A percentile compares a stretch with the other conserved stretches of the same genome.
phyloP scores from a whole-genome alignment of 2,888 invertebrate species.

The Dynastes hyllus region DNA sequence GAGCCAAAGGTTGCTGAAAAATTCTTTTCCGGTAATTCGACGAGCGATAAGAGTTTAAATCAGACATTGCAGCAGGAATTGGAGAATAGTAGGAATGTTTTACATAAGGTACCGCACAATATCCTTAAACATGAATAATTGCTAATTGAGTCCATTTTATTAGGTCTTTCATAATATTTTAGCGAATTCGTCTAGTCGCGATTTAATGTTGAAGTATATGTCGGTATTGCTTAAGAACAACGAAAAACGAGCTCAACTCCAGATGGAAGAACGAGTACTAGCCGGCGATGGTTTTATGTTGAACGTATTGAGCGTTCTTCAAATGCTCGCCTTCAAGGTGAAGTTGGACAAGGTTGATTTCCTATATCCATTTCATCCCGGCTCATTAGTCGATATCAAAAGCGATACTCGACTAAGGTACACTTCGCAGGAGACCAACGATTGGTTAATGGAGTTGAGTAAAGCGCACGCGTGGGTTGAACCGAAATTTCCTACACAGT shows the following conservation, averaged over 20 bases:
- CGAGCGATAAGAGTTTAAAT: conserved; percentile 78
- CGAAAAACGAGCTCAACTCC: conserved; percentile 91
- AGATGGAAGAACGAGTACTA: conserved; percentile 89
- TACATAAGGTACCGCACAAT: conserved; percentile 78
- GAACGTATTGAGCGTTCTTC: conserved; percentile 92
- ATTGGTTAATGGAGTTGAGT: conserved; percentile 83
- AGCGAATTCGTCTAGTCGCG: conserved; percentile 84
- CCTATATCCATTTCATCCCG: conserved; percentile 90
- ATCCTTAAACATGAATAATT: neutral
- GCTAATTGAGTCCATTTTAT: neutral
- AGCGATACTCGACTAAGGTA: conserved; percentile 89
- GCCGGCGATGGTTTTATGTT: conserved; percentile 97
- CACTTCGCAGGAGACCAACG: conserved; percentile 85
- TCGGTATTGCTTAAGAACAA: conserved; percentile 86
- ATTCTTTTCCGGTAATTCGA: conserved; percentile 74
- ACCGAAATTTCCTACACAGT: conserved; percentile 95
- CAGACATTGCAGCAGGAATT: conserved; percentile 85
- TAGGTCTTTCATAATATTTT: conserved; percentile 55
- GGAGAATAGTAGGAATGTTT: conserved; percentile 82
- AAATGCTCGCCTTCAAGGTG: conserved; percentile 91
- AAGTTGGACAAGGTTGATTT: conserved; percentile 93
- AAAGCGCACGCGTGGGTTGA: conserved; percentile 81
- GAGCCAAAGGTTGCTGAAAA: conserved; percentile 91
- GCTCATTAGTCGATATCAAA: conserved; percentile 81
- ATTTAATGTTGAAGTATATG: conserved; percentile 86